These are phyloP conservation scores for Pyrrhia umbra DNA, from an alignment of 2,888 invertebrate genomes.

Conservation along the genomic window DNA sequence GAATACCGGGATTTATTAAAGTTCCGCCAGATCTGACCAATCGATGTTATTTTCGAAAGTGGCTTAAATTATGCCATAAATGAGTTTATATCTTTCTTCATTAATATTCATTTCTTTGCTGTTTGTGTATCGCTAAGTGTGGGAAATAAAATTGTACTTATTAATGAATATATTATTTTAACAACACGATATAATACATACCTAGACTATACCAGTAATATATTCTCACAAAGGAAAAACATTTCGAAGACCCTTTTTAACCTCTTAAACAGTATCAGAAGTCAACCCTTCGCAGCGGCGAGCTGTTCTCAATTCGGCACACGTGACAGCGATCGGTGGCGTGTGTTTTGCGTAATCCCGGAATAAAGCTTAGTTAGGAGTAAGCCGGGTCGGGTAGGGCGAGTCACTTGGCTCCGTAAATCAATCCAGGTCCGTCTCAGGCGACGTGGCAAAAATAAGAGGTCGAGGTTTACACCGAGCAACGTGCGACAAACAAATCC, in stretches of 20 bases:
- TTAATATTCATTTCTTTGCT: constrained; percentile 57
- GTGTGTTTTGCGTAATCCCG: constrained; percentile 85
- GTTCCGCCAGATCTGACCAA: constrained; percentile 68
- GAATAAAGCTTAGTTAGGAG: constrained; percentile 83
- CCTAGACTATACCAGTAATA: neutral
- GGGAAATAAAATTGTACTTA: constrained; percentile 39
- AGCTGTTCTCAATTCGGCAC: constrained; percentile 78
- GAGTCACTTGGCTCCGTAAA: constrained; percentile 86
- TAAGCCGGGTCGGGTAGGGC: constrained; percentile 80
- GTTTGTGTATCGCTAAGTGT: constrained; percentile 36
- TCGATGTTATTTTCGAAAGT: constrained; percentile 62
- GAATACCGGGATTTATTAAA: constrained; percentile 84
- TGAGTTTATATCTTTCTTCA: constrained; percentile 55
- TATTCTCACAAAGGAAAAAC: neutral
- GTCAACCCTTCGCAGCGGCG: constrained; percentile 41
- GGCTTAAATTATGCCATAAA: constrained; percentile 56
- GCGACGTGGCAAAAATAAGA: constrained; percentile 84
- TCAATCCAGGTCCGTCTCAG: constrained; percentile 83
- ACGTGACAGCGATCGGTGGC: constrained; percentile 79
- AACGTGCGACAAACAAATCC: constrained; percentile 64
- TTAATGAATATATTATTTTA: constrained; percentile 38
- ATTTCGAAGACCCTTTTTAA: constrained; percentile 15
- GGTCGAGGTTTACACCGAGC: constrained; percentile 67
- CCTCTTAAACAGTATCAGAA: constrained; percentile 32
- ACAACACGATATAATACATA: constrained; percentile 5